A percentile compares a stretch with the other conserved stretches of the same genome.
These are phyloP conservation scores for Diarsia mendica DNA, from an alignment of 2,888 invertebrate genomes.

Conservation along the genomic window DNA sequence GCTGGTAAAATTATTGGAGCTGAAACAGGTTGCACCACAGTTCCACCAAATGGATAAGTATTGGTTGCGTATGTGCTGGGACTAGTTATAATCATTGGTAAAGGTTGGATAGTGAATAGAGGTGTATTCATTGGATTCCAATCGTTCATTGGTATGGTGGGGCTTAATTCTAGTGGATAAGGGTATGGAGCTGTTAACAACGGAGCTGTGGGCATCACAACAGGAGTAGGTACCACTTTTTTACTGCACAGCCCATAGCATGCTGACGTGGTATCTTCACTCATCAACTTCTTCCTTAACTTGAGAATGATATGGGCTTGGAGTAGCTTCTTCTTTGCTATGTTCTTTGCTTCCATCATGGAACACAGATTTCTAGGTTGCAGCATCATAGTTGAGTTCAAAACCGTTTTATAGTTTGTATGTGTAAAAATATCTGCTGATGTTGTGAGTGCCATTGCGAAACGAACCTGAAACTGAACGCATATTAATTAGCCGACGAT, in stretches of 20 bases:
- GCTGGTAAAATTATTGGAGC: constrained; percentile 42
- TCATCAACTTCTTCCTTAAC: constrained; percentile 39
- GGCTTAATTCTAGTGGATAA: constrained; percentile 37
- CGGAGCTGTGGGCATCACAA: constrained; percentile 15
- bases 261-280: constrained; percentile 2
- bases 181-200: constrained; percentile 2
- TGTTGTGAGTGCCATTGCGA: constrained; percentile 34
- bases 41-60: constrained; percentile 33
- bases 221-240: constrained; percentile 7
- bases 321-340: constrained; percentile 36
- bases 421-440: constrained; percentile 6
- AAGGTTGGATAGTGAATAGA: constrained; percentile 22
- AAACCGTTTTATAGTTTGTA: constrained; percentile 14
- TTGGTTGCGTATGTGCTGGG: constrained; percentile 27
- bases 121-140: constrained; percentile 48
- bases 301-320: constrained; percentile 33
- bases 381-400: constrained; percentile 1
- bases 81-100: constrained; percentile 47
- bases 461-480: constrained; percentile 42
- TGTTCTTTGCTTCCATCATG: constrained; percentile 19
- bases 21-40: constrained; percentile 42
- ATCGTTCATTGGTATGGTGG: constrained; percentile 34
- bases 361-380: constrained; percentile 8
- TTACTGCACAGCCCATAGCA: constrained; percentile 24
- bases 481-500: constrained; percentile 1